phyloP scores from a whole-genome alignment of 2,888 invertebrate species.

The Eupithecia abbreviata region DNA sequence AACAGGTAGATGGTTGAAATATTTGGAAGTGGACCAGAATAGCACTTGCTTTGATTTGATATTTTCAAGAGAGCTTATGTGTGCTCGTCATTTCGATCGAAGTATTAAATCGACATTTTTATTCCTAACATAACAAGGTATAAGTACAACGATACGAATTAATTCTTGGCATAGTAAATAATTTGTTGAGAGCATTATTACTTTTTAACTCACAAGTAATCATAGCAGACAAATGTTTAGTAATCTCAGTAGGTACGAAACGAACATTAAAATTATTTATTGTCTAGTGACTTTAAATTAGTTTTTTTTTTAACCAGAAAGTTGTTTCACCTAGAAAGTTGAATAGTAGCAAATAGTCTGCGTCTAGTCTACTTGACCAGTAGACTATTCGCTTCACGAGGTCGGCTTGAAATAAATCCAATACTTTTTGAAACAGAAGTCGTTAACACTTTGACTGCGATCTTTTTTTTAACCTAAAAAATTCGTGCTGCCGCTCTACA shows the following conservation, averaged over 20 bases:
- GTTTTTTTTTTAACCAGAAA: background rate
- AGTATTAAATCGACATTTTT: background rate
- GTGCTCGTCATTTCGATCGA: background rate
- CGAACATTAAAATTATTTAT: background rate
- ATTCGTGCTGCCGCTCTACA: no score
- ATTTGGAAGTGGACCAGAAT: conserved; percentile 23
- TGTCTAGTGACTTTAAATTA: background rate
- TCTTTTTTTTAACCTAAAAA: no score
- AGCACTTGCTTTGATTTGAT: conserved; percentile 13
- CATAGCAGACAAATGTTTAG: background rate
- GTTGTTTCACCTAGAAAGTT: background rate
- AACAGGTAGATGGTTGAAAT: conserved; percentile 26
- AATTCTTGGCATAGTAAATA: background rate
- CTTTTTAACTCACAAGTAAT: background rate
- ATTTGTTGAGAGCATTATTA: background rate
- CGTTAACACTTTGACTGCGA: no score
- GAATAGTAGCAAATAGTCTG: no score
- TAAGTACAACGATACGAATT: background rate
- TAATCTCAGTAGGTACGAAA: background rate
- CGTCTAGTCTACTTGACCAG: background rate
- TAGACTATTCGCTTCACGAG: background rate
- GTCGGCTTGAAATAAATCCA: background rate
- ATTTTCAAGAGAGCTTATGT: conserved; percentile 9
- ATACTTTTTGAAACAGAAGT: conserved; percentile 8
- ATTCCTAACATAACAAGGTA: background rate